phyloP scores from a whole-genome alignment of 2,888 invertebrate species.

The Cheiracanthium punctorium region DNA sequence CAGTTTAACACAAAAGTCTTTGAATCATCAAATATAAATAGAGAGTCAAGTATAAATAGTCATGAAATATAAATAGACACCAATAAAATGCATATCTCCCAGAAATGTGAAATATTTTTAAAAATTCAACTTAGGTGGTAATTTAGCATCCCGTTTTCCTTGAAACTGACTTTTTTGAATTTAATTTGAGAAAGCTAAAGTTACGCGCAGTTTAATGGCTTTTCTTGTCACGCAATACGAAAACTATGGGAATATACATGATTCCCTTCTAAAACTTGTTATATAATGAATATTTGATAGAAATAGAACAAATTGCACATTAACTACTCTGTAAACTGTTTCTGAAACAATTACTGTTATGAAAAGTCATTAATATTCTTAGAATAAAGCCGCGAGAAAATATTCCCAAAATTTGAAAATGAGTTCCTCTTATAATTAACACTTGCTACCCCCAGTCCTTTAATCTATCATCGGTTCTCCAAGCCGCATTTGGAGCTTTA shows the following conservation, averaged over 20 bases:
- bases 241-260: not conserved
- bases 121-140: too few relatives aligned
- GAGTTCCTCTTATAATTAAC: not conserved
- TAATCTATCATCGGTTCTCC: not conserved
- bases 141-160: too few relatives aligned
- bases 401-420: not conserved
- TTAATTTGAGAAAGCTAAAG: too few relatives aligned
- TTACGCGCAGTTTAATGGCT: not conserved
- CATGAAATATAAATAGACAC: too few relatives aligned
- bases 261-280: not conserved
- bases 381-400: not conserved
- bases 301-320: not conserved
- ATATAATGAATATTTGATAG: conserved; percentile 2
- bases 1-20: too few relatives aligned
- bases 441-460: not conserved
- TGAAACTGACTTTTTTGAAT: too few relatives aligned
- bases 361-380: not conserved
- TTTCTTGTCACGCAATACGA: not conserved
- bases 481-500: not conserved
- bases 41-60: too few relatives aligned
- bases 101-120: too few relatives aligned
- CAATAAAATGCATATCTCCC: too few relatives aligned
- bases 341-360: not conserved
- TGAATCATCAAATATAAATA: too few relatives aligned
- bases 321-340: not conserved